Evolutionary conservation across 92 coral and sea anemone genomes (phyloP), one percentile per base, ranked within the genome.

Genomic region (Palythoa grandis): DNA sequence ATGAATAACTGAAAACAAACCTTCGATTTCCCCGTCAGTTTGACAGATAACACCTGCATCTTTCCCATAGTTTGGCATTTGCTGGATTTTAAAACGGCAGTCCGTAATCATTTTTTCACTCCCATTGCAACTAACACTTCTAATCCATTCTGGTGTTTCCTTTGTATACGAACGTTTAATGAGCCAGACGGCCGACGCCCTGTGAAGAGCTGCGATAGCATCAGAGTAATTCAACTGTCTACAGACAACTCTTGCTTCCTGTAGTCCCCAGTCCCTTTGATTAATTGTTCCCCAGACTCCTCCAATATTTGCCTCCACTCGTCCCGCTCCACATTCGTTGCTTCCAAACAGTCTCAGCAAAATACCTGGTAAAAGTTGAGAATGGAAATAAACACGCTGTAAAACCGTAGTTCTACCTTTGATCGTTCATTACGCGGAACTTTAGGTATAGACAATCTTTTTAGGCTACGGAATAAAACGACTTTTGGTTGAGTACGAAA

Each of bases 281-380:
- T 61, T 14, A 66, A 79, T 23, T 61, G 84, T 79, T 79, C 84
- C 84, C 84, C 84, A 79, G 43, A 79, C 73, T 60, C 84, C 84
- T 40, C 72, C 84, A 23, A 79, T 79, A 24, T 43, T 79, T 38
- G 60, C 84, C 37, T 79, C 84, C 15, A 79, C 84, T 79, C 84
- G 37, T 54, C 84, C 84, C 3, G 84, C 70, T 39, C 72, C 73
- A n/a, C n/a, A 3, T 15, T 5, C 48, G n/a, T 63, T 20, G 72
- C 20, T 61, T 79, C 84, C 84, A 61, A 60, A n/a, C 3, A 79
- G 8, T 66, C 84, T 79, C 15, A 79, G 57, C 9, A 71, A 29
- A 63, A 63, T 11, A n/a, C 37, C 84, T 79, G 48, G 40, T 52
- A 11, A 39, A 67, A 12, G 13, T 67, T 67, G 20, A 2, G 14